Evolutionary conservation across 2,797 vertebrate genomes (phyloP).

Genomic region (Argyrosomus regius): DNA sequence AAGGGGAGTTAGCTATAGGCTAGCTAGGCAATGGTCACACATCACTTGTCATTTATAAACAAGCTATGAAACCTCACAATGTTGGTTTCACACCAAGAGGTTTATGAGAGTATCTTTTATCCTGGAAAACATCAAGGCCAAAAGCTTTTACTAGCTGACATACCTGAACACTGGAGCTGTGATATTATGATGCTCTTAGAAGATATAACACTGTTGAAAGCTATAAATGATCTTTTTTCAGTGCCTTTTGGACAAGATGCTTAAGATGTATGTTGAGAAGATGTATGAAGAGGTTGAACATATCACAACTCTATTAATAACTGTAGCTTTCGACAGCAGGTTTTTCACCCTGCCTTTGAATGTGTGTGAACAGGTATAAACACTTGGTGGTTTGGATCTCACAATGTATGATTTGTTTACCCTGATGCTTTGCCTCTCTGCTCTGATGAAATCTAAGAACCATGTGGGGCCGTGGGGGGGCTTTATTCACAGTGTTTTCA

Average conservation of each 20-base stretch:
- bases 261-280: not conserved
- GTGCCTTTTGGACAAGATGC: not conserved
- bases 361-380: no score
- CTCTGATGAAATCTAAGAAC: constrained; percentile 3
- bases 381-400: no score
- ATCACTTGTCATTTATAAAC: constrained; percentile 1
- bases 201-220: not conserved
- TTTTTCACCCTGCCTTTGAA: not conserved
- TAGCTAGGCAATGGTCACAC: constrained; percentile 1
- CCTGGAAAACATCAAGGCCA: constrained; percentile 21
- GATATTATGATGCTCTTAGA: not conserved
- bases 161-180: not conserved
- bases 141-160: constrained; percentile 9
- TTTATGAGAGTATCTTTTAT: constrained; percentile 24
- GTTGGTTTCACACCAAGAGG: constrained; percentile 24
- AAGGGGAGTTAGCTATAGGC: not conserved
- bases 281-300: not conserved
- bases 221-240: not conserved
- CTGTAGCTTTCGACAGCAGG: not conserved
- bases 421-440: not conserved
- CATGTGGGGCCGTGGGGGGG: no score
- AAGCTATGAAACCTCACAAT: not conserved
- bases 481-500: not conserved
- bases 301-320: not conserved
- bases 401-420: not conserved